Conservation (phyloP, 30 jellyfish, hydroid and myxozoan genomes). For the Turritopsis rubra region DNA sequence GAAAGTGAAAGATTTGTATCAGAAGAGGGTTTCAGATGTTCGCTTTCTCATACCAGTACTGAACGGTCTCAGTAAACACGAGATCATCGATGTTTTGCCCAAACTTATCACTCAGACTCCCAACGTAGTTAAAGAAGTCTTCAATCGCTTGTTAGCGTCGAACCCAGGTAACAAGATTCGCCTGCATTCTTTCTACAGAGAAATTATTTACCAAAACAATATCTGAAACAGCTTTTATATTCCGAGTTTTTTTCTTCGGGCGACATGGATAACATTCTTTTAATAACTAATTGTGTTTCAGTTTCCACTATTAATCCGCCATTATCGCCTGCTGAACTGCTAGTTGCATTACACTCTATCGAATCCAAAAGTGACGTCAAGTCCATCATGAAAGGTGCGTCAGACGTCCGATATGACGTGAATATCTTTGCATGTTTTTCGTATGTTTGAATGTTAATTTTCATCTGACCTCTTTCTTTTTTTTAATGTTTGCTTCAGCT, state of each 20-base stretch:
- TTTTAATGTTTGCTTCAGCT: constrained; percentile 54
- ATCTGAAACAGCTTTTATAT: too few relatives aligned
- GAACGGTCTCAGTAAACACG: constrained; percentile 82
- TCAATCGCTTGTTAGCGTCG: constrained; percentile 84
- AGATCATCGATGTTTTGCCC: constrained; percentile 81
- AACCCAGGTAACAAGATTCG: constrained; percentile 71
- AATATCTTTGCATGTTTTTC: background rate
- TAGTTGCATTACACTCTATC: constrained; percentile 83
- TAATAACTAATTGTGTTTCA: too few relatives aligned
- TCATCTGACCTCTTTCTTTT: too few relatives aligned
- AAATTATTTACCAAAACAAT: background rate
- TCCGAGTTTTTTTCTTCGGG: too few relatives aligned
- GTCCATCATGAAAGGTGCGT: constrained; percentile 95
- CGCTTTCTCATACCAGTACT: constrained; percentile 95
- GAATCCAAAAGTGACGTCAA: constrained; percentile 89
- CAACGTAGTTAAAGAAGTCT: constrained; percentile 97
- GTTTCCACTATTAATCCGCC: constrained; percentile 59
- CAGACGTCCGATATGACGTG: background rate
- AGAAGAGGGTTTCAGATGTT: constrained; percentile 95
- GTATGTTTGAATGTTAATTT: background rate
- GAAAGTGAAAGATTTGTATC: constrained; percentile 88
- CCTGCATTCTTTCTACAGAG: background rate
- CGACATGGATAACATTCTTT: too few relatives aligned
- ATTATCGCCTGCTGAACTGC: constrained; percentile 88
- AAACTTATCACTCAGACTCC: constrained; percentile 89